A percentile compares a stretch with the other conserved stretches of the same genome.
Conservation (phyloP, 2,797 vertebrate species). For the Mus spretus region DNA sequence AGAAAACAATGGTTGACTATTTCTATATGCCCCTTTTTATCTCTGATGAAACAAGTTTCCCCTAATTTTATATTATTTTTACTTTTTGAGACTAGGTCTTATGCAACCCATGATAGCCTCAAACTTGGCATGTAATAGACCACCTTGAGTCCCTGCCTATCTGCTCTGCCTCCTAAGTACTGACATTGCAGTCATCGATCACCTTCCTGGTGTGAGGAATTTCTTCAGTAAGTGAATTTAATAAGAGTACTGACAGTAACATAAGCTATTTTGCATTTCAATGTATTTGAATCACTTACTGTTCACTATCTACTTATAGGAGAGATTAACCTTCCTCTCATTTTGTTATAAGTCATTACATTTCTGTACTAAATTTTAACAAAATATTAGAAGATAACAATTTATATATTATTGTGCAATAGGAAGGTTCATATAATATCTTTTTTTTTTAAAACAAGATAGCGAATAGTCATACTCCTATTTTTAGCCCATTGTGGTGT, state of each 20-base stretch:
- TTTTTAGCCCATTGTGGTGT: neutral
- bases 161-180: neutral
- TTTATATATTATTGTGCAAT: neutral
- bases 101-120: neutral
- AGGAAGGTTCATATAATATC: neutral
- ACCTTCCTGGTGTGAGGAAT: constrained; percentile 19
- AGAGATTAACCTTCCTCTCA: neutral
- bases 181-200: neutral
- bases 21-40: constrained; percentile 26
- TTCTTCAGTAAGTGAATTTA: constrained; percentile 52
- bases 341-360: constrained; percentile 57
- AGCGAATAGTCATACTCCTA: neutral
- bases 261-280: constrained; percentile 53
- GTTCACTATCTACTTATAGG: constrained; percentile 27
- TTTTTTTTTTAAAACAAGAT: neutral
- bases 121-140: neutral
- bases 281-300: neutral
- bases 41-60: neutral
- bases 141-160: neutral
- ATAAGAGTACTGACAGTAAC: constrained; percentile 3
- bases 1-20: constrained; percentile 41
- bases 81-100: neutral
- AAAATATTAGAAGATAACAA: neutral
- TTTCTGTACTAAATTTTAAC: constrained; percentile 22
- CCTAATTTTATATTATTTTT: neutral